Evolutionary conservation across 1,140 invertebrate species (phyloP).

Genomic region (Formica exsecta): DNA sequence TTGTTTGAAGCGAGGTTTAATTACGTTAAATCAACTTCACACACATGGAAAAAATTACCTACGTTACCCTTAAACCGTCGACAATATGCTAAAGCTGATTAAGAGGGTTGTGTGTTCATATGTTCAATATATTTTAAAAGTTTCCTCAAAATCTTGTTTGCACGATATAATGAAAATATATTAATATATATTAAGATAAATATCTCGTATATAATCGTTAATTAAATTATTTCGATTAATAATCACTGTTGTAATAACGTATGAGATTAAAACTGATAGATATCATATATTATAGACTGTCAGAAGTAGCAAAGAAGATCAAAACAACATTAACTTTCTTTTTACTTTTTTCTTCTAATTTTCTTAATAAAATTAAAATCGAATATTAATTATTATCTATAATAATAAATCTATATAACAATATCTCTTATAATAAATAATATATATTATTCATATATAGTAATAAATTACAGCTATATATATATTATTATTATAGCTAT

Average conservation of each 20-base stretch:
- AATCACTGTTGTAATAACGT: not conserved
- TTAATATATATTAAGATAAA: not conserved
- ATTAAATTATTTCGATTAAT: slow-evolving; percentile 27
- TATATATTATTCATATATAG: too few species aligned
- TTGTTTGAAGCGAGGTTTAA: slow-evolving; percentile 30
- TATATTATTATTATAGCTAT: not conserved
- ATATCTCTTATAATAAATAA: too few species aligned
- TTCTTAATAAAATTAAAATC: not conserved
- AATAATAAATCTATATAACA: not conserved
- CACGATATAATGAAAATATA: not conserved
- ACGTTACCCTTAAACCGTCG: not conserved
- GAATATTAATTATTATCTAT: not conserved
- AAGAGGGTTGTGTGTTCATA: not conserved
- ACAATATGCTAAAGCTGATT: not conserved
- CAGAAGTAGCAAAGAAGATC: not conserved
- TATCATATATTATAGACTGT: slow-evolving; percentile 1
- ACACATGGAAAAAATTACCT: slow-evolving; percentile 34
- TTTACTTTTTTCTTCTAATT: too few species aligned
- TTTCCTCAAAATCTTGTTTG: not conserved
- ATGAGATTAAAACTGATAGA: not conserved
- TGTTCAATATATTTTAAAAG: not conserved
- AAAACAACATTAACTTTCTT: not conserved
- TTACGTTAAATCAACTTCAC: slow-evolving; percentile 15
- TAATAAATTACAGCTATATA: not conserved
- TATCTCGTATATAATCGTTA: not conserved